phyloP scores from a whole-genome alignment of 2,113 vertebrate genomes.

The Silurus meridionalis region DNA sequence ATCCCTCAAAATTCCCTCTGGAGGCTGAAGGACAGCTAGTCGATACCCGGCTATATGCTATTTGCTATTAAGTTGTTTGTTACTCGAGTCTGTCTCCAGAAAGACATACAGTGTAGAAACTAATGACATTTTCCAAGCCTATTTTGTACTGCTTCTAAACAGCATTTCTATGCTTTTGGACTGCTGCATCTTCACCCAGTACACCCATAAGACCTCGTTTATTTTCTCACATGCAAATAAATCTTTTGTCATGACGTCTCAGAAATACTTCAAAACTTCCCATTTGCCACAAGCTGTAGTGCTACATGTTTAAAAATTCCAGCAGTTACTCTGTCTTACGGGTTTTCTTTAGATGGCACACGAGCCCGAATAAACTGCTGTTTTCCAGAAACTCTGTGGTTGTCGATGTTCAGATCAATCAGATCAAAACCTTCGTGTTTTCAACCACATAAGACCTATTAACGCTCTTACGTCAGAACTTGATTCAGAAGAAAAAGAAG shows the following conservation, averaged over 20 bases:
- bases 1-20: slow-evolving; percentile 9
- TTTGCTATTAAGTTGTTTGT: slow-evolving; percentile 29
- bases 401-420: background rate
- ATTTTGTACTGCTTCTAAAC: background rate
- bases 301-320: background rate
- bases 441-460: background rate
- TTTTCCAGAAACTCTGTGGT: background rate
- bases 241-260: background rate
- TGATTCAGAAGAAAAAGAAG: too few relatives aligned
- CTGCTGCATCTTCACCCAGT: background rate
- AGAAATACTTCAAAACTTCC: background rate
- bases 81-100: background rate
- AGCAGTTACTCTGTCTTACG: background rate
- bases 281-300: background rate
- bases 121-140: background rate
- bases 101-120: slow-evolving; percentile 7
- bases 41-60: background rate
- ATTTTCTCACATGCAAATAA: background rate
- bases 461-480: background rate
- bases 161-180: background rate
- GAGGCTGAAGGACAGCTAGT: slow-evolving; percentile 11
- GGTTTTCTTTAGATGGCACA: background rate
- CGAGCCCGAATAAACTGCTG: background rate
- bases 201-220: background rate
- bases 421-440: background rate